A percentile compares a stretch with the other conserved stretches of the same genome.
Conservation (phyloP, 1,140 invertebrate genomes). For the Hylyphantes graminicola region DNA sequence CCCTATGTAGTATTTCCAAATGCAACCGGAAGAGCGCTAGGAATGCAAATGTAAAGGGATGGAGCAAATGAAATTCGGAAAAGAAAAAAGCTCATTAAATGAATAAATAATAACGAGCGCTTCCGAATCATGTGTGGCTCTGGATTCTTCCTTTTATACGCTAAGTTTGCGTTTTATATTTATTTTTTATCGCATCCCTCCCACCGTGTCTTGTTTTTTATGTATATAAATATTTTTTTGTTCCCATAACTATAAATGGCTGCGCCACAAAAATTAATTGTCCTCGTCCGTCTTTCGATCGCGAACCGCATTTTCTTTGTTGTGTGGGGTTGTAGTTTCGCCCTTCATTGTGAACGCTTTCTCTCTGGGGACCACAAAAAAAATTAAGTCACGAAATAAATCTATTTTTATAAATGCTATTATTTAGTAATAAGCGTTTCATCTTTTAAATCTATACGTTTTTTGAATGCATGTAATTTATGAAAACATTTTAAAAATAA, state of each 20-base stretch:
- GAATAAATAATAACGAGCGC: constrained; percentile 60
- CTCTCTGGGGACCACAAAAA: background rate
- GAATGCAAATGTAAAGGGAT: constrained; percentile 57
- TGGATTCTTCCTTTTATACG: constrained; percentile 39
- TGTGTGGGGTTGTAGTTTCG: background rate
- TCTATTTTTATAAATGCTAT: too few species aligned
- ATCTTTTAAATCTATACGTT: too few species aligned
- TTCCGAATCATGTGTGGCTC: constrained; percentile 50
- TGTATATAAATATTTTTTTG: constrained; percentile 6
- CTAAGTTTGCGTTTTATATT: constrained; percentile 37
- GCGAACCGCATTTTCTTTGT: background rate
- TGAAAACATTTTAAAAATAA: too few species aligned
- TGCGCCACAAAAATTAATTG: constrained; percentile 17
- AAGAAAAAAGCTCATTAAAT: constrained; percentile 56
- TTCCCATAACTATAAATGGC: constrained; percentile 14
- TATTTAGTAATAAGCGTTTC: too few species aligned
- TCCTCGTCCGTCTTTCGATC: background rate
- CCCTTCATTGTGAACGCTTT: background rate
- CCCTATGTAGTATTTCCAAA: background rate
- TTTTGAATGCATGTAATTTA: too few species aligned
- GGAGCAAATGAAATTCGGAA: constrained; percentile 54
- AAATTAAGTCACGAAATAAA: too few species aligned
- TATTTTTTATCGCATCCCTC: background rate
- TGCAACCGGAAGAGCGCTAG: constrained; percentile 39
- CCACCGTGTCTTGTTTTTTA: constrained; percentile 7